A percentile compares a stretch with the other conserved stretches of the same genome.
These are phyloP conservation scores for Campylorhamphus procurvoides DNA, from an alignment of 2,113 vertebrate genomes.

Conservation along the genomic window DNA sequence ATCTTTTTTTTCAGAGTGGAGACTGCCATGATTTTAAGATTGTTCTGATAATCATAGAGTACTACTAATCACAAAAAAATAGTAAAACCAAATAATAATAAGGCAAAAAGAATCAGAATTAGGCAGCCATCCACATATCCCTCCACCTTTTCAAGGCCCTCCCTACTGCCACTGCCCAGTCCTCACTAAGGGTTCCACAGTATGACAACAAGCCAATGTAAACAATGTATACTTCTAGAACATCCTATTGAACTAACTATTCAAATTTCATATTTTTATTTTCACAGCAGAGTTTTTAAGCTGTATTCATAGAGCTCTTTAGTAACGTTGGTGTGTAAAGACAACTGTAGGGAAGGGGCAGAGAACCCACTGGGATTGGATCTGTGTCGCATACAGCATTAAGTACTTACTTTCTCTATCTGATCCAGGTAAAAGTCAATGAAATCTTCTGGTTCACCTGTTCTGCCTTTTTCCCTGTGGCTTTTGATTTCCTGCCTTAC, in stretches of 20 bases:
- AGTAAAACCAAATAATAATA: background rate
- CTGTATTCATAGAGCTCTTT: background rate
- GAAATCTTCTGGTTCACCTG: conserved; percentile 41
- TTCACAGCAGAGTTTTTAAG: background rate
- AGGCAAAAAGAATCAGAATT: background rate
- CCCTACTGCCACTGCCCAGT: background rate
- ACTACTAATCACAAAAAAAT: background rate
- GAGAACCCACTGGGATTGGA: rapidly evolving
- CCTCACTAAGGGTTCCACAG: background rate
- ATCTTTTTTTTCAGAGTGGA: background rate
- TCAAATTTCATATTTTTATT: background rate
- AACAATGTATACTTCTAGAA: background rate
- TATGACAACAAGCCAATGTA: background rate
- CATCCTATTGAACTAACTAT: background rate
- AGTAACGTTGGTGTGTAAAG: background rate
- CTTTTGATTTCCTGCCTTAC: conserved; percentile 42
- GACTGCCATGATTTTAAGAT: background rate
- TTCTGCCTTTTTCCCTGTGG: background rate
- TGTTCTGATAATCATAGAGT: background rate
- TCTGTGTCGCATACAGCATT: too few species aligned
- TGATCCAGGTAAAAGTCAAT: conserved; percentile 67
- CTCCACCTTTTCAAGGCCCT: background rate
- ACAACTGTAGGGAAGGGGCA: background rate
- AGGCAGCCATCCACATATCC: background rate
- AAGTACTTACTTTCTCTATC: conserved; percentile 56